Evolutionary conservation across 2,797 vertebrate genomes (phyloP).

Genomic region (Alfaro cultratus): DNA sequence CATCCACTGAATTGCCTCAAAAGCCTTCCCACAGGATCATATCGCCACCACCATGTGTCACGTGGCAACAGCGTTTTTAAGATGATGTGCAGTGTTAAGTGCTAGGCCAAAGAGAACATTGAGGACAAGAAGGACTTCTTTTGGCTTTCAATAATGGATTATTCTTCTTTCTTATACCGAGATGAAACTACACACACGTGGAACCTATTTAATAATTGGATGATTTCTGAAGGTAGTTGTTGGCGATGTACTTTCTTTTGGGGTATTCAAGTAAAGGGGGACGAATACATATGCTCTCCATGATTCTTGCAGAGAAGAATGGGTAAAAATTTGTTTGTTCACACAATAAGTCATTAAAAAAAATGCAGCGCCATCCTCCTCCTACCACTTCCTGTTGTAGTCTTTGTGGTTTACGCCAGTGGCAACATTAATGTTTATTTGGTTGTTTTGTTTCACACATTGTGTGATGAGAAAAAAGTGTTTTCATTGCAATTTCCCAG

Average conservation of each 20-base stretch:
- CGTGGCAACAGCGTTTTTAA: not conserved
- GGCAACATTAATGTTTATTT: too few relatives aligned
- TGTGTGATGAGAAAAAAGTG: too few relatives aligned
- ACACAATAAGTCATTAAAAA: too few relatives aligned
- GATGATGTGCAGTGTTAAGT: not conserved
- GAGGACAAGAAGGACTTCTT: not conserved
- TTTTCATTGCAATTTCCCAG: too few relatives aligned
- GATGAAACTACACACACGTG: not conserved
- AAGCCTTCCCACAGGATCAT: not conserved
- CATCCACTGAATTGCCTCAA: not conserved
- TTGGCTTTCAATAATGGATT: not conserved
- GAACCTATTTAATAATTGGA: not conserved
- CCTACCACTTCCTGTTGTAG: too few relatives aligned
- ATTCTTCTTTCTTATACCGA: not conserved
- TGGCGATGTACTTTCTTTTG: not conserved
- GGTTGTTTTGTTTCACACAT: too few relatives aligned
- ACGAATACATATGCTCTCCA: too few relatives aligned
- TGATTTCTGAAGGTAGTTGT: not conserved
- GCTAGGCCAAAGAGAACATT: too few relatives aligned
- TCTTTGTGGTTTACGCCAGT: too few relatives aligned
- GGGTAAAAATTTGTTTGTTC: too few relatives aligned
- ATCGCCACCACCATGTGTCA: not conserved
- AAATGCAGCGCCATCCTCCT: too few relatives aligned
- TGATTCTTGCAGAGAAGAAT: too few relatives aligned
- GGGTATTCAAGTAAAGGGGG: not conserved